phyloP scores from a whole-genome alignment of 1,140 invertebrate genomes.

The Zaprionus davidi region DNA sequence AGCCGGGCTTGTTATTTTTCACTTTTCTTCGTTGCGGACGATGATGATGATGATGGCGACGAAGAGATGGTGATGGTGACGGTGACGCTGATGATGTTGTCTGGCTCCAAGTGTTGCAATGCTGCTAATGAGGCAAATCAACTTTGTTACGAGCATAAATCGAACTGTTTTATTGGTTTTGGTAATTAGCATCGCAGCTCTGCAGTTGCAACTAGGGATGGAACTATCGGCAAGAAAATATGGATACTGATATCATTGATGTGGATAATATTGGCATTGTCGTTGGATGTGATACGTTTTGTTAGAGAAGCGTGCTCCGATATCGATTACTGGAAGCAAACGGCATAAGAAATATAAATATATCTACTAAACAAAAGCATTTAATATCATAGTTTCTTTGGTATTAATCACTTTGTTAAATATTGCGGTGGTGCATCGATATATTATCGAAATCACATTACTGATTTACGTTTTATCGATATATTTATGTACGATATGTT shows the following conservation, averaged over 20 bases:
- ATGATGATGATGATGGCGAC: neutral
- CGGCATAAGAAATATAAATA: too few relatives aligned
- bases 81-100: conserved; percentile 13
- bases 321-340: too few relatives aligned
- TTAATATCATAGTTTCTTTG: too few relatives aligned
- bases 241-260: neutral
- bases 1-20: conserved; percentile 47
- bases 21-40: conserved; percentile 51
- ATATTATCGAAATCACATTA: neutral
- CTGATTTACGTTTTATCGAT: too few relatives aligned
- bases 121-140: conserved; percentile 58
- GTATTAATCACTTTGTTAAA: too few relatives aligned
- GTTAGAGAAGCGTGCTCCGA: too few relatives aligned
- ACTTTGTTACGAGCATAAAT: conserved; percentile 62
- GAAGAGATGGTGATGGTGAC: conserved; percentile 9
- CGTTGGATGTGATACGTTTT: too few relatives aligned
- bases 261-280: neutral
- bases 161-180: conserved; percentile 59
- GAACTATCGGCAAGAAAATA: neutral
- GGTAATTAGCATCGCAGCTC: conserved; percentile 69
- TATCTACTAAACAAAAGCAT: too few relatives aligned
- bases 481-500: too few relatives aligned
- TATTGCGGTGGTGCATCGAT: too few relatives aligned
- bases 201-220: conserved; percentile 38
- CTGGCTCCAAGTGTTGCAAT: conserved; percentile 33